Conservation (phyloP, 2,113 vertebrate genomes). For the Mustela nigripes region DNA sequence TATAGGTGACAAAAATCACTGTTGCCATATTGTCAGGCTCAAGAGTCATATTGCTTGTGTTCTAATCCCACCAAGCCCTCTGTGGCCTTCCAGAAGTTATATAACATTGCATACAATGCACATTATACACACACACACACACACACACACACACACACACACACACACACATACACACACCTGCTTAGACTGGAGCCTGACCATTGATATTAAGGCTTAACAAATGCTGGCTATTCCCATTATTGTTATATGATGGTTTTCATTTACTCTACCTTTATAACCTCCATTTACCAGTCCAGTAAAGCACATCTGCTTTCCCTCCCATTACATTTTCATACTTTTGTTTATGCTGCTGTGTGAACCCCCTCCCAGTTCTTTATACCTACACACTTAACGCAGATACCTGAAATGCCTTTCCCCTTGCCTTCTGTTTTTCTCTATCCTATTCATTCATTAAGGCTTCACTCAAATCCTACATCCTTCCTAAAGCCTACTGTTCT, state of each 20-base stretch:
- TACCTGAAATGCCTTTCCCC: not conserved
- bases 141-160: too few species aligned
- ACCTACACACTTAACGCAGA: not conserved
- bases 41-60: not conserved
- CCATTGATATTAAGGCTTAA: not conserved
- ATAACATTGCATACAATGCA: not conserved
- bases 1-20: conserved; percentile 2
- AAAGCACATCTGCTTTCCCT: not conserved
- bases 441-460: not conserved
- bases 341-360: not conserved
- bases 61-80: not conserved
- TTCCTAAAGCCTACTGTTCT: not conserved
- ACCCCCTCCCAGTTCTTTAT: not conserved
- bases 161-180: not conserved
- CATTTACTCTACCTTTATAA: not conserved
- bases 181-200: not conserved
- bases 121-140: not conserved
- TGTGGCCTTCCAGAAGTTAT: not conserved
- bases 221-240: not conserved
- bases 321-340: conserved; percentile 20
- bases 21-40: not conserved
- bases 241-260: not conserved
- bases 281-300: not conserved
- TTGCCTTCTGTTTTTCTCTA: not conserved
- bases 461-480: not conserved